Percentiles rank a stretch among this genome's conserved stretches.
phyloP scores from a whole-genome alignment of 2,797 vertebrate genomes.

The Rhadinocentrus ornatus region DNA sequence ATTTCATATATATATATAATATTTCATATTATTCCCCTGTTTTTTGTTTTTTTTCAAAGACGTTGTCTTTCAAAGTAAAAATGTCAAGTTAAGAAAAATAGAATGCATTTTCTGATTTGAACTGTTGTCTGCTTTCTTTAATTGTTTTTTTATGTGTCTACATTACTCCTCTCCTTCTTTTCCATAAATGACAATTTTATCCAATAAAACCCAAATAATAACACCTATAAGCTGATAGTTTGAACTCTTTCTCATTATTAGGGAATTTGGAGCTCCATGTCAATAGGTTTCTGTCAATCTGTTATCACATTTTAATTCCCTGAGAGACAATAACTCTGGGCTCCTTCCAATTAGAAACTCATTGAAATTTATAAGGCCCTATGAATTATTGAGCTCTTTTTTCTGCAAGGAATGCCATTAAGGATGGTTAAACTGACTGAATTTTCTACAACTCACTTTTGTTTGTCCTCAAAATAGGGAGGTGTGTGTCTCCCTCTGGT shows the following conservation, averaged over 20 bases:
- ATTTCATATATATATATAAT: too few species aligned
- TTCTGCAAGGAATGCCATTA: constrained; percentile 48
- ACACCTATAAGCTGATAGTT: constrained; percentile 57
- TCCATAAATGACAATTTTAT: too few species aligned
- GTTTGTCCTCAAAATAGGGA: constrained; percentile 6
- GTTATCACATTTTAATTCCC: constrained; percentile 52
- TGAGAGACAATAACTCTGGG: constrained; percentile 64
- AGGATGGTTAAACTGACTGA: constrained; percentile 42
- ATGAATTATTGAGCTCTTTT: constrained; percentile 67
- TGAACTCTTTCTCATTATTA: constrained; percentile 62
- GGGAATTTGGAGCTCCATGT: constrained; percentile 65
- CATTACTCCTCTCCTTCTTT: background rate
- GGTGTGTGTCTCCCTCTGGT: constrained; percentile 68
- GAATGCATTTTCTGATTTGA: too few species aligned
- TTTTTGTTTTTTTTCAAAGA: too few species aligned
- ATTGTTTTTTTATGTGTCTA: too few species aligned
- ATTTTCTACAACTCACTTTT: constrained; percentile 22
- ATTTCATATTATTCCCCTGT: too few species aligned
- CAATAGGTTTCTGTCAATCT: constrained; percentile 58
- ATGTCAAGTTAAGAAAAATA: too few species aligned
- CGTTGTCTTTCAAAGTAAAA: too few species aligned
- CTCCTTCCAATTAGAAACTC: constrained; percentile 69
- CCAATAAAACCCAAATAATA: constrained; percentile 49
- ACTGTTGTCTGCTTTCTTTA: too few species aligned
- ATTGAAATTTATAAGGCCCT: constrained; percentile 67